phyloP scores from a whole-genome alignment of 2,113 vertebrate genomes.

The Etheostoma cragini region DNA sequence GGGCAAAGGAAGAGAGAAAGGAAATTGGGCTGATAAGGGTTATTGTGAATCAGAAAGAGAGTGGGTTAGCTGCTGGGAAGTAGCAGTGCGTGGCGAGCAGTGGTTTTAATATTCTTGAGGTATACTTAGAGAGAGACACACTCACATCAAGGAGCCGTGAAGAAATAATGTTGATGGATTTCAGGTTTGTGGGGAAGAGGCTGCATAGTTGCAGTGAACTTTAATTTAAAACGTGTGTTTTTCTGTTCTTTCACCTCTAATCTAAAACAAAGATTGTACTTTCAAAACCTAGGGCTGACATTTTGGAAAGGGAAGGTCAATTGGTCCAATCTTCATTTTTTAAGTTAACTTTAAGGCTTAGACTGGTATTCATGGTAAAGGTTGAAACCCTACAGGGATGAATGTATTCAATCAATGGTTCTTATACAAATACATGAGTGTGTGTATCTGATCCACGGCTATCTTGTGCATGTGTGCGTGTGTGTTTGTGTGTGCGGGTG shows the following conservation, averaged over 20 bases:
- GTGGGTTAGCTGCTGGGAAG: conserved; percentile 63
- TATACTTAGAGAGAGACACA: conserved; percentile 43
- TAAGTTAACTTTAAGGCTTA: not conserved
- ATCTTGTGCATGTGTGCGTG: conserved; percentile 18
- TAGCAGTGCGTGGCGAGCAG: conserved; percentile 47
- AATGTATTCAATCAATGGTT: conserved; percentile 1
- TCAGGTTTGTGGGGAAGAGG: not conserved
- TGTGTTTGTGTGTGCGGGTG: conserved; percentile 18
- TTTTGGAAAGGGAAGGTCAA: not conserved
- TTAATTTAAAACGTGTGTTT: not conserved
- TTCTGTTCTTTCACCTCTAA: not conserved
- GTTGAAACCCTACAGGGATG: not conserved
- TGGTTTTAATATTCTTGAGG: conserved; percentile 67
- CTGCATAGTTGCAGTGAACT: conserved; percentile 2
- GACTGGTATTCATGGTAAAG: not conserved
- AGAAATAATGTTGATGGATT: conserved; percentile 20
- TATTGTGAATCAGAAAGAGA: conserved; percentile 71
- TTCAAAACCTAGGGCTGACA: not conserved
- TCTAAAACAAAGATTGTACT: not conserved
- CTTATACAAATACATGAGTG: not conserved
- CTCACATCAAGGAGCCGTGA: not conserved
- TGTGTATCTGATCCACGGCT: not conserved
- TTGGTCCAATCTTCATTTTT: not conserved
- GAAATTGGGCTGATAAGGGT: conserved; percentile 80
- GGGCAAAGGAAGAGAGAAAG: conserved; percentile 64